Evolutionary conservation across 2,797 vertebrate species (phyloP).

Genomic region (Esox lucius): DNA sequence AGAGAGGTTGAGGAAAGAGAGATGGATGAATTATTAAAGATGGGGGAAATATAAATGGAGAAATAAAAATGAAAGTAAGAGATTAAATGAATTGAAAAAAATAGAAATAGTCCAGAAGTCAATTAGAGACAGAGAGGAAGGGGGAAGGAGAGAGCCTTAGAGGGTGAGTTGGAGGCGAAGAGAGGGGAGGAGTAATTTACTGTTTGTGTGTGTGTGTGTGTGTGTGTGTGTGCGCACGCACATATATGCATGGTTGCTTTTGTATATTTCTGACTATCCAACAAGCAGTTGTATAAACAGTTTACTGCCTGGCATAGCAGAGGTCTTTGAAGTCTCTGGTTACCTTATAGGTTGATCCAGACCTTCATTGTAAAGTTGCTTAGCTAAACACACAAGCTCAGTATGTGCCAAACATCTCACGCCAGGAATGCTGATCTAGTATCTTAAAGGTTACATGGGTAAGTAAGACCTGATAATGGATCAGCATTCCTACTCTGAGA

Average conservation of each 20-base stretch:
- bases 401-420: not conserved
- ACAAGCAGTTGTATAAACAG: not conserved
- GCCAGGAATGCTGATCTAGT: not conserved
- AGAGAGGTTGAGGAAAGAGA: constrained; percentile 33
- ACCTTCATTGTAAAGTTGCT: not conserved
- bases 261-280: constrained; percentile 24
- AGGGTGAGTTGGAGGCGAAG: constrained; percentile 54
- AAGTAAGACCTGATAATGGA: not conserved
- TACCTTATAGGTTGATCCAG: not conserved
- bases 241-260: constrained; percentile 10
- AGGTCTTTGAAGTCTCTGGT: not conserved
- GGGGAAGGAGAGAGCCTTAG: constrained; percentile 19
- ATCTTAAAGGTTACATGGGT: not conserved
- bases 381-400: not conserved
- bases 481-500: too few relatives aligned
- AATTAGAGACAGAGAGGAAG: constrained; percentile 55
- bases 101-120: constrained; percentile 57
- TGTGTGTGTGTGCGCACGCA: constrained; percentile 17
- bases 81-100: constrained; percentile 70
- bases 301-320: not conserved
- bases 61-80: constrained; percentile 73
- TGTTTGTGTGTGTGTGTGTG: constrained; percentile 31
- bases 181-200: constrained; percentile 36
- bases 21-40: constrained; percentile 72
- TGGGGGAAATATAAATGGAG: constrained; percentile 60